These are phyloP conservation scores for Accipiter virgatus DNA, from an alignment of 2,113 vertebrate species.

Conservation along the genomic window DNA sequence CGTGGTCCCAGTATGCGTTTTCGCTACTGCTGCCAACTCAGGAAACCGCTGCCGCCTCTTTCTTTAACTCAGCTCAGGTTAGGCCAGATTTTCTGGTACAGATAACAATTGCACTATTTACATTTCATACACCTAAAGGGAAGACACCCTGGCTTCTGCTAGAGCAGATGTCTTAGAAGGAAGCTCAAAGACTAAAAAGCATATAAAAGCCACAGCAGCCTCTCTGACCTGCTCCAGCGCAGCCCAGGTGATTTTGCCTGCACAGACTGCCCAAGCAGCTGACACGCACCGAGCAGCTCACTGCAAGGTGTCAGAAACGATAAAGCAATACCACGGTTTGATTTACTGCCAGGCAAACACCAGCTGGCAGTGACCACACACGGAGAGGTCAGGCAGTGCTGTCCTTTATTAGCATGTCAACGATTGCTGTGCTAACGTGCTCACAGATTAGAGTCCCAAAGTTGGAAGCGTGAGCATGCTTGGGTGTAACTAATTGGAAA, in stretches of 20 bases:
- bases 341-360: neutral
- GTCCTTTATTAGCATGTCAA: neutral
- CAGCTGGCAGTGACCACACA: neutral
- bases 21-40: neutral
- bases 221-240: neutral
- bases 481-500: constrained; percentile 52
- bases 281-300: neutral
- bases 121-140: constrained; percentile 4
- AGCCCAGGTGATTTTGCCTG: neutral
- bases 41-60: neutral
- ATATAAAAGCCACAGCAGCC: neutral
- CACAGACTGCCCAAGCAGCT: neutral
- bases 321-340: neutral
- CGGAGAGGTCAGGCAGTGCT: neutral
- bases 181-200: neutral
- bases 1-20: accelerated
- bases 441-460: neutral
- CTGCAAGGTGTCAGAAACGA: neutral
- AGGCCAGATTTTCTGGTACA: constrained; percentile 23
- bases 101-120: constrained; percentile 20
- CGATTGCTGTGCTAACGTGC: neutral
- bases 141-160: neutral
- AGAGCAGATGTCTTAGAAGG: neutral
- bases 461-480: neutral
- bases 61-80: neutral